phyloP scores from a whole-genome alignment of 2,888 invertebrate species.

The Leucania comma region DNA sequence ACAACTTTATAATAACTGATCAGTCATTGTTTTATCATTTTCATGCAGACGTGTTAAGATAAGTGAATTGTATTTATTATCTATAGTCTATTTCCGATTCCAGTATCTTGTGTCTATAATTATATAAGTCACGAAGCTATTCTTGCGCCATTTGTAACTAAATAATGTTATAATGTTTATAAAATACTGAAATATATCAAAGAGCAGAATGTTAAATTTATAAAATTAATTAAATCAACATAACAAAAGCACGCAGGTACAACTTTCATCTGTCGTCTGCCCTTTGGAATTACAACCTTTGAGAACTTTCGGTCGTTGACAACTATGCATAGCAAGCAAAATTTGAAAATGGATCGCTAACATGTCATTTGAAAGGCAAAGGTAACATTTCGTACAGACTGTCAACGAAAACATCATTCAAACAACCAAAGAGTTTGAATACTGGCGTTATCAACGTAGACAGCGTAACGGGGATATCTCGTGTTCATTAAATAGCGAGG shows the following conservation, averaged over 20 bases:
- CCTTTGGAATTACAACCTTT: slow-evolving; percentile 25
- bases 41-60: slow-evolving; percentile 9
- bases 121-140: background rate
- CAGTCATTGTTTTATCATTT: slow-evolving; percentile 39
- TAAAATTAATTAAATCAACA: slow-evolving; percentile 35
- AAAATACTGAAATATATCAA: slow-evolving; percentile 1
- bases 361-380: slow-evolving; percentile 42
- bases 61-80: slow-evolving; percentile 21
- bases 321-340: slow-evolving; percentile 7
- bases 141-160: background rate
- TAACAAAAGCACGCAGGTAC: slow-evolving; percentile 3
- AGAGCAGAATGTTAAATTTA: background rate
- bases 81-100: slow-evolving; percentile 9
- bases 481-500: slow-evolving; percentile 78
- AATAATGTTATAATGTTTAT: background rate
- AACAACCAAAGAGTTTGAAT: slow-evolving; percentile 59
- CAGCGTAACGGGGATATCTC: slow-evolving; percentile 69
- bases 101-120: background rate
- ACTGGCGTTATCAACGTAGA: slow-evolving; percentile 56
- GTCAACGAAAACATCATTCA: slow-evolving; percentile 51
- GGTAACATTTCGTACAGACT: slow-evolving; percentile 34
- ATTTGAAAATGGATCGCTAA: slow-evolving; percentile 47
- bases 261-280: slow-evolving; percentile 22
- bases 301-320: slow-evolving; percentile 29
- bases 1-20: slow-evolving; percentile 45